phyloP scores from a whole-genome alignment of 2,797 vertebrate species.

The Furcifer pardalis region DNA sequence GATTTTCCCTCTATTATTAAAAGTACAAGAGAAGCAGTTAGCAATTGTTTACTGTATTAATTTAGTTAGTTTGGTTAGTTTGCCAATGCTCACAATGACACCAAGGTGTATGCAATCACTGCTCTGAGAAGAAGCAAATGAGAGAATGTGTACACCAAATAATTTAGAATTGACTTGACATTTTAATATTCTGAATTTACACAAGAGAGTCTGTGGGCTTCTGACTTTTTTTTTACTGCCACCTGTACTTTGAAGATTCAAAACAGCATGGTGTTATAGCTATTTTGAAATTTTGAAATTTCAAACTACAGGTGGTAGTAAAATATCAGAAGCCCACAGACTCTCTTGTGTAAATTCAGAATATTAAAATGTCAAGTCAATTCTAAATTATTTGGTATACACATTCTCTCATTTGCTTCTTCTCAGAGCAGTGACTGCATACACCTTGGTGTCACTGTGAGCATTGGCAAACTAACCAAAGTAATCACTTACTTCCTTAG shows the following conservation, averaged over 20 bases:
- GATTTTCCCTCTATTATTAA: background rate
- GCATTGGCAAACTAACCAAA: background rate
- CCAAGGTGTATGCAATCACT: background rate
- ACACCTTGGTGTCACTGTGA: background rate
- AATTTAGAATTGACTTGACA: conserved; percentile 4
- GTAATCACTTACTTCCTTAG: too few species aligned
- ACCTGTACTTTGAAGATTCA: background rate
- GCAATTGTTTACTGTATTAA: background rate
- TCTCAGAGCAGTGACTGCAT: background rate
- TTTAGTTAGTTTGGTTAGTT: background rate
- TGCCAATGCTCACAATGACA: background rate
- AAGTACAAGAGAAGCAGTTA: background rate
- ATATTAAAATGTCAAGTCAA: conserved; percentile 2
- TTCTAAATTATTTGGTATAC: background rate
- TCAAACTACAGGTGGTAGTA: background rate
- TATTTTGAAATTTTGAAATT: too few species aligned
- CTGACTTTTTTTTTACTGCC: background rate
- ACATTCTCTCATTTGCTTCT: background rate
- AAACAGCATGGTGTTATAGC: background rate
- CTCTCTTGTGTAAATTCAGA: background rate
- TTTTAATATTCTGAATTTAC: background rate
- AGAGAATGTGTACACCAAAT: background rate
- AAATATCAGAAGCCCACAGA: background rate
- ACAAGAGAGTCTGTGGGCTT: background rate
- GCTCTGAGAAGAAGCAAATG: background rate